Evolutionary conservation across 2,113 vertebrate species (phyloP).

Genomic region (Motacilla alba): DNA sequence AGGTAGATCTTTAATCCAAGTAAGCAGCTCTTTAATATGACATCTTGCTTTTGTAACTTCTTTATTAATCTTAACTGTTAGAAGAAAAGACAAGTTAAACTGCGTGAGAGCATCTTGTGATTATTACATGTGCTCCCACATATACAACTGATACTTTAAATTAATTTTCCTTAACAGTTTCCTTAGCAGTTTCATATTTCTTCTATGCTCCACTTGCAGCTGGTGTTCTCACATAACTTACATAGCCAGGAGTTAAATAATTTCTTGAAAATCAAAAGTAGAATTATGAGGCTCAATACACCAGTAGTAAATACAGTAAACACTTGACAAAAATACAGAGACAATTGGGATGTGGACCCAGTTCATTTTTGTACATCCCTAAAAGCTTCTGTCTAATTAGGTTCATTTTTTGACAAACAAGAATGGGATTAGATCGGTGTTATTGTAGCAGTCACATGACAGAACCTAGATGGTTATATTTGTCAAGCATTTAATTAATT

Average conservation of each 20-base stretch:
- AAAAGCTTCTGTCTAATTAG: not conserved
- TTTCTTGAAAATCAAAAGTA: not conserved
- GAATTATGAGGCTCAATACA: not conserved
- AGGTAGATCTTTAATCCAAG: not conserved
- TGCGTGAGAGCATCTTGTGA: not conserved
- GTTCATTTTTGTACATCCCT: not conserved
- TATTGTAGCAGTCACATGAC: not conserved
- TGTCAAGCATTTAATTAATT: not conserved
- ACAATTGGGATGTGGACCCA: not conserved
- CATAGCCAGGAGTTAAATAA: not conserved
- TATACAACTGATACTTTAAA: not conserved
- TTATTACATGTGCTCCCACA: not conserved
- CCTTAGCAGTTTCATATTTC: not conserved
- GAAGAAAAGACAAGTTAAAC: slow-evolving; percentile 20
- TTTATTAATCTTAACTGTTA: slow-evolving; percentile 24
- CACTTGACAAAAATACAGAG: slow-evolving; percentile 23
- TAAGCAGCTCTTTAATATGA: not conserved
- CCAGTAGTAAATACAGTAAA: slow-evolving; percentile 14
- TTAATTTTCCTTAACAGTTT: not conserved
- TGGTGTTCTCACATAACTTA: not conserved
- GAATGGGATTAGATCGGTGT: not conserved
- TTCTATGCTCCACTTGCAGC: not conserved
- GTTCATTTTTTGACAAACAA: not conserved
- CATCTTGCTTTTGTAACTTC: not conserved
- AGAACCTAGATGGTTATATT: slow-evolving; percentile 7